Conservation (phyloP, 2,888 invertebrate genomes). For the Crocallis elinguaria region DNA sequence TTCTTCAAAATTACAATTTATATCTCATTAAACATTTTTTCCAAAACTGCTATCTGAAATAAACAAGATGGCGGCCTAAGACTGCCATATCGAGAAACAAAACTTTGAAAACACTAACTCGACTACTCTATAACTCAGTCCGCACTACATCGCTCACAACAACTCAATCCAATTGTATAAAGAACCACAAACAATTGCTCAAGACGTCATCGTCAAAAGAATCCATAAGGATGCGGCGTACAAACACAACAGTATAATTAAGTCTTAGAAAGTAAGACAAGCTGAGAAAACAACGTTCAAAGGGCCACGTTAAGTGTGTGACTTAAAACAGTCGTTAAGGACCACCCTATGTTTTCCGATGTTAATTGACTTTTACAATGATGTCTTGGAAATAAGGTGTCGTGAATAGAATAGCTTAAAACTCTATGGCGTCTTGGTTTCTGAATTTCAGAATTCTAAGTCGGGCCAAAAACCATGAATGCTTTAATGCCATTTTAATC, state of each 20-base stretch:
- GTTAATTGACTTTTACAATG: conserved; percentile 30
- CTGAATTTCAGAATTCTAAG: too few relatives aligned
- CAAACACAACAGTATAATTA: conserved; percentile 33
- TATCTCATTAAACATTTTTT: background rate
- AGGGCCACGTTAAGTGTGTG: conserved; percentile 26
- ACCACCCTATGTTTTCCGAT: conserved; percentile 31
- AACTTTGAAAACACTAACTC: background rate
- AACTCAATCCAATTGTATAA: conserved; percentile 25
- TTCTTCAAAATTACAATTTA: background rate
- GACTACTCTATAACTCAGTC: background rate
- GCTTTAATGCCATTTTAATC: too few relatives aligned
- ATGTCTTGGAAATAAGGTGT: conserved; percentile 25
- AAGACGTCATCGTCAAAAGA: conserved; percentile 29
- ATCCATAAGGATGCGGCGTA: conserved; percentile 30
- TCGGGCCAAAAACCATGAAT: too few relatives aligned
- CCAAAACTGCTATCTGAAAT: background rate
- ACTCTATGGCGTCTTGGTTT: background rate
- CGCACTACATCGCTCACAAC: conserved; percentile 8
- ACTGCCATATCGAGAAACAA: background rate
- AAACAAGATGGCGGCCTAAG: conserved; percentile 2
- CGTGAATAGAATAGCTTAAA: conserved; percentile 4
- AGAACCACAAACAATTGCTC: conserved; percentile 29
- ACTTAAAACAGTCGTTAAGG: conserved; percentile 32
- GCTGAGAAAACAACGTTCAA: conserved; percentile 38
- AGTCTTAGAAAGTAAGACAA: conserved; percentile 31